Base-by-base conservation (phyloP, 2,888 invertebrate genomes). In the Acleris emargana region DNA sequence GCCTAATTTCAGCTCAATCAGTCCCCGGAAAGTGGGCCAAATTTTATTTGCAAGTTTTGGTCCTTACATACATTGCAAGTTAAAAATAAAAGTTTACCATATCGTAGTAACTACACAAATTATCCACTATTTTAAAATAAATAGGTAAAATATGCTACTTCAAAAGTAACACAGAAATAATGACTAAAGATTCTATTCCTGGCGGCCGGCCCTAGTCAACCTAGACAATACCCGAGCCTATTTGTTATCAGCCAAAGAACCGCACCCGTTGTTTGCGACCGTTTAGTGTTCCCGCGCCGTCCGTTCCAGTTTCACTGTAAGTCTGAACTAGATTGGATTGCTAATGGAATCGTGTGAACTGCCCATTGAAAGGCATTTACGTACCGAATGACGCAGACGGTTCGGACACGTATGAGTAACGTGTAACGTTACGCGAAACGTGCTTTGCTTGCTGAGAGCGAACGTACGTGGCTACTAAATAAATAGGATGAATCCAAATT, bases 331-430 rank as follows among this genome's bases (percentile, higher is more conserved):
- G 60, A 66, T 66, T 66, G 66, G 60, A 66, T 66, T 61, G 66
- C 66, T 66, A 66, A 66, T 66, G 66, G 66, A 66, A 66, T 61
- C 66, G 66, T 66, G 66, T 57, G 57, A 66, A 66, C 66, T 66
- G 60, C 60, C 66, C 60, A 61, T 61, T 61, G 55, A 54, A 61
- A 66, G 60, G 61, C 60, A 66, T 66, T 66, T 66, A 61, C 51
- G 66, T 61, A 66, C 60, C 60, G 66, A 57, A 57, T 47, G 66
- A 64, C 59, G 59, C 59, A 49, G 64, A 55, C 66, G 54, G 66
- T 51, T 60, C 66, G 57, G 52, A 52, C 66, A 52, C 61, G 60
- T 61, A 61, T 66, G 60, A 66, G 54, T 61, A 66, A 66, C 60
- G 57, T 66, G 60, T 66, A 64, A 59, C 64, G 59, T 64, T 64